A percentile compares a stretch with the other conserved stretches of the same genome.
Evolutionary conservation across 2,888 invertebrate genomes (phyloP).

Genomic region (Limnephilus auricula): DNA sequence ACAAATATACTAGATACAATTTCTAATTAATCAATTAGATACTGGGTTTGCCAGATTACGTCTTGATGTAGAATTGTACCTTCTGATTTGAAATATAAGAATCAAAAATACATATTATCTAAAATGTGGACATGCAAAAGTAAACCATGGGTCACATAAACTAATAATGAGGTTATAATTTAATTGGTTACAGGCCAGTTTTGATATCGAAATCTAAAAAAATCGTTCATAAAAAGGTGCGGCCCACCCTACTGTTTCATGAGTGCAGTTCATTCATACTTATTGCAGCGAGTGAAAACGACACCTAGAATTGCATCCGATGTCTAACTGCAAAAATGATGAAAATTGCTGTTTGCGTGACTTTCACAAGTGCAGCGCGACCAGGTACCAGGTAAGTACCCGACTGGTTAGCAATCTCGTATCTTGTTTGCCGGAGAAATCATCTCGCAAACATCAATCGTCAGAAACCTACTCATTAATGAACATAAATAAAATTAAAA

Average conservation of each 20-base stretch:
- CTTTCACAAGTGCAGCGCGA: conserved; percentile 12
- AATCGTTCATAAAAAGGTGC: too few species aligned
- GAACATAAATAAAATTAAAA: background rate
- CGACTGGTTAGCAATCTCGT: conserved; percentile 1
- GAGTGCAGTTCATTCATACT: background rate
- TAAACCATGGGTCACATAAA: too few species aligned
- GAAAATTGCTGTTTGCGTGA: conserved; percentile 9
- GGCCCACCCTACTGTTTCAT: background rate
- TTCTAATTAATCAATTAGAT: too few species aligned
- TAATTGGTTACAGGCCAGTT: too few species aligned
- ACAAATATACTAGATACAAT: too few species aligned
- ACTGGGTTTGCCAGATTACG: too few species aligned
- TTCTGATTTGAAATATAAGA: too few species aligned
- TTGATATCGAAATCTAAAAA: too few species aligned
- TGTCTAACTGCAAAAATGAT: conserved; percentile 2
- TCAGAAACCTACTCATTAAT: background rate
- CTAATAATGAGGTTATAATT: too few species aligned
- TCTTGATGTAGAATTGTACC: too few species aligned
- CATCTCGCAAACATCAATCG: background rate
- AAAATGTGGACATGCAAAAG: too few species aligned
- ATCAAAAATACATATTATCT: too few species aligned
- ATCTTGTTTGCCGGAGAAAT: conserved; percentile 14
- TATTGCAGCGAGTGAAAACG: background rate
- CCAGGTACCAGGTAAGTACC: background rate
- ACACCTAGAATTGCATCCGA: conserved; percentile 14